Percentiles rank a stretch among this genome's conserved stretches.
phyloP scores from a whole-genome alignment of 2,113 vertebrate species.

The Phasianus colchicus region DNA sequence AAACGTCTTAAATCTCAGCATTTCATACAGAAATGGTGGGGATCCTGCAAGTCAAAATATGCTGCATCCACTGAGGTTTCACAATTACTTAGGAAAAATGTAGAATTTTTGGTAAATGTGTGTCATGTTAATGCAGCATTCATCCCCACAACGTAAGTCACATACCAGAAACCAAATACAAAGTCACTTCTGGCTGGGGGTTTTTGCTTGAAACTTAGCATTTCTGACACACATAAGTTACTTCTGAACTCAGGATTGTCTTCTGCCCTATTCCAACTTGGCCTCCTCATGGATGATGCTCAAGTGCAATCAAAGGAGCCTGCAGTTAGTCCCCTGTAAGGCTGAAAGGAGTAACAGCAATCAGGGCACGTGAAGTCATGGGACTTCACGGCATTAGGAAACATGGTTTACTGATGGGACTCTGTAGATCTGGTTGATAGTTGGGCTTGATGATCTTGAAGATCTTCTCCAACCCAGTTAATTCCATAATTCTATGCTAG shows the following conservation, averaged over 20 bases:
- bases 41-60: background rate
- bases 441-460: background rate
- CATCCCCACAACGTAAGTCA: background rate
- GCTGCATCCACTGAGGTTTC: background rate
- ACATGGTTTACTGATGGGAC: background rate
- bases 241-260: background rate
- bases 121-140: background rate
- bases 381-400: background rate
- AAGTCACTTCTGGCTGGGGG: background rate
- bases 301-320: accelerated
- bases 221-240: background rate
- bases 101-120: background rate
- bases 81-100: background rate
- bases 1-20: background rate
- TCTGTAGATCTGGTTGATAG: background rate
- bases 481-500: background rate
- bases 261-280: background rate
- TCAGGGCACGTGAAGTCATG: no score
- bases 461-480: background rate
- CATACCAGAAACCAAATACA: background rate
- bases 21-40: background rate
- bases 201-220: background rate
- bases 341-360: background rate
- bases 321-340: background rate
- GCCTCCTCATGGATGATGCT: background rate